Conservation (phyloP, 2,797 vertebrate genomes). For the Sparus aurata region DNA sequence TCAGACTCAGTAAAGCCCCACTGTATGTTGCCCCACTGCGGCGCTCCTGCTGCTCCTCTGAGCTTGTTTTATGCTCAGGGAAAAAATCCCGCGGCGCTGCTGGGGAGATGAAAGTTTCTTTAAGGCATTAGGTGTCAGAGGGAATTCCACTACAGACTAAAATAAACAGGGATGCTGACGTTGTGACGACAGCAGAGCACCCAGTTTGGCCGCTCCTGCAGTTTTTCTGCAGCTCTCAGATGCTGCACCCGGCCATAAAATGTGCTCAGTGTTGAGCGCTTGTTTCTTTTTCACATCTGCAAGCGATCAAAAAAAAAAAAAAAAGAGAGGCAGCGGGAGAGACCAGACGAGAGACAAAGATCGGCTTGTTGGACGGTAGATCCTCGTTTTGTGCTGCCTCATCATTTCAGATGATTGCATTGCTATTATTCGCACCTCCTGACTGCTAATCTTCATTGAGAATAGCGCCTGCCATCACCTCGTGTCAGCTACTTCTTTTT, state of each 20-base stretch:
- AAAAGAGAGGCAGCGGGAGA: conserved; percentile 11
- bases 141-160: conserved; percentile 76
- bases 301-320: conserved; percentile 60
- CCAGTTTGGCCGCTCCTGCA: conserved; percentile 52
- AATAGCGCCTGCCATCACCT: background rate
- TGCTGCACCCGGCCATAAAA: conserved; percentile 51
- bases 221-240: conserved; percentile 40
- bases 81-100: conserved; percentile 67
- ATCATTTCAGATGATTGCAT: background rate
- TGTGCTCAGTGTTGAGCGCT: conserved; percentile 45
- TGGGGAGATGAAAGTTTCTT: conserved; percentile 75
- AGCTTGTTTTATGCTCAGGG: conserved; percentile 66
- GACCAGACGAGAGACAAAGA: conserved; percentile 28
- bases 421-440: background rate
- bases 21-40: conserved; percentile 66
- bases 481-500: background rate
- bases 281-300: conserved; percentile 66
- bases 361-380: conserved; percentile 8
- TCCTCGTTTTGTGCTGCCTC: background rate
- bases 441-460: background rate
- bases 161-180: conserved; percentile 72
- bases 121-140: conserved; percentile 77
- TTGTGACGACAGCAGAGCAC: conserved; percentile 72
- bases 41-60: conserved; percentile 62
- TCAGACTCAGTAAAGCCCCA: conserved; percentile 69